These are phyloP conservation scores for Leucoptera coffeella DNA, from an alignment of 2,888 invertebrate species.

Conservation along the genomic window DNA sequence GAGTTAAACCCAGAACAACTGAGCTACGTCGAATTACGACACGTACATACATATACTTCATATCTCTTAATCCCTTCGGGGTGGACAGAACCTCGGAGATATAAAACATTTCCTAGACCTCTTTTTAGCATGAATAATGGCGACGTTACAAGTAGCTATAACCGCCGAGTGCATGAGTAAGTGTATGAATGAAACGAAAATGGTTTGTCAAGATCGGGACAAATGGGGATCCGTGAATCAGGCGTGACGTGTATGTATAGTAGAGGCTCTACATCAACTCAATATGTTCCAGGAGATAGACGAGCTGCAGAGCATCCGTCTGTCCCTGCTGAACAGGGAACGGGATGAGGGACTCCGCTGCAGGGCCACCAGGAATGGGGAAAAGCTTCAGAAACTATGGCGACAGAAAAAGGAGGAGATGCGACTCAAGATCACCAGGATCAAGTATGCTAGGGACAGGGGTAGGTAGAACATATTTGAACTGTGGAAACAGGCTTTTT, in stretches of 20 bases:
- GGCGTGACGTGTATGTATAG: constrained; percentile 74
- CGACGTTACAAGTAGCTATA: no score
- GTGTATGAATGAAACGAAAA: no score
- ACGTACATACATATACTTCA: no score
- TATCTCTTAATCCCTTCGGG: no score
- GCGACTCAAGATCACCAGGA: constrained; percentile 45
- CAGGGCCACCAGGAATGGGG: constrained; percentile 25
- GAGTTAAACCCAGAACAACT: no score
- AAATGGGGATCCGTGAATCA: constrained; percentile 56
- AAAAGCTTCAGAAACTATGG: constrained; percentile 46
- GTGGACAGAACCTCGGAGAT: no score
- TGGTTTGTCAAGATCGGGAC: constrained; percentile 41
- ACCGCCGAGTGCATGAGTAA: no score
- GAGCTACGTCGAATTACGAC: no score
- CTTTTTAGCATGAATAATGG: no score
- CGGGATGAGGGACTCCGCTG: constrained; percentile 47
- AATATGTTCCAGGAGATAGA: constrained; percentile 61
- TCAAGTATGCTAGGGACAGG: constrained; percentile 45
- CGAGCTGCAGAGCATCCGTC: constrained; percentile 60
- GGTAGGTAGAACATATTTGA: no score
- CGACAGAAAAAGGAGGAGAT: constrained; percentile 47
- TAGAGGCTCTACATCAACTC: constrained; percentile 80
- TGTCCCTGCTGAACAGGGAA: constrained; percentile 63
- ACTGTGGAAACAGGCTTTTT: no score
- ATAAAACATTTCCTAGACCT: no score